These are phyloP conservation scores for Amiota minor DNA, from an alignment of 2,888 invertebrate genomes.

Conservation along the genomic window DNA sequence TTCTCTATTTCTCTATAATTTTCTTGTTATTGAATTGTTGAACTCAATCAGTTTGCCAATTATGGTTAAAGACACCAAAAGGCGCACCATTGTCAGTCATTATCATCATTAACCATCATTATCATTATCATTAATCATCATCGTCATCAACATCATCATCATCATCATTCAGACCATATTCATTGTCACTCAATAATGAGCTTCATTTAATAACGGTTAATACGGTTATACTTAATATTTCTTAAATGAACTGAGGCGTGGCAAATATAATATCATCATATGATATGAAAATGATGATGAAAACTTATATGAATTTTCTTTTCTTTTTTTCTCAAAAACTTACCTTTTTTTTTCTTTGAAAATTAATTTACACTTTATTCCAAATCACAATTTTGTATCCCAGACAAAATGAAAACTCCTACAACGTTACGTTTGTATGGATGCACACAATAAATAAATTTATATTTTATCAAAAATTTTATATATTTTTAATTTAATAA, in stretches of 20 bases:
- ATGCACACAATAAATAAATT: not conserved
- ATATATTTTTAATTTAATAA: not conserved
- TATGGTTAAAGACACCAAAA: too few species aligned
- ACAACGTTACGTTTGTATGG: not conserved
- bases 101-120: too few species aligned
- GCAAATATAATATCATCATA: too few species aligned
- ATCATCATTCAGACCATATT: too few species aligned
- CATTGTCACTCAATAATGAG: not conserved
- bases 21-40: too few species aligned
- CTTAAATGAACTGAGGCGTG: not conserved
- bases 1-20: too few species aligned
- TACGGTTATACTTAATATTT: not conserved
- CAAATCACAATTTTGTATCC: not conserved
- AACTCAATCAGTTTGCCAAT: too few species aligned
- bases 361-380: not conserved
- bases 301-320: not conserved
- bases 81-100: too few species aligned
- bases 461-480: not conserved
- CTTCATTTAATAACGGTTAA: conserved; percentile 2
- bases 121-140: too few species aligned
- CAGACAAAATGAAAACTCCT: not conserved
- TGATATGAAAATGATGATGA: not conserved
- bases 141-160: too few species aligned
- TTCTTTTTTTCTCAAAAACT: not conserved
- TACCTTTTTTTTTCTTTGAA: not conserved